Evolutionary conservation across 2,888 invertebrate genomes (phyloP).

Genomic region (Oligia strigilis): DNA sequence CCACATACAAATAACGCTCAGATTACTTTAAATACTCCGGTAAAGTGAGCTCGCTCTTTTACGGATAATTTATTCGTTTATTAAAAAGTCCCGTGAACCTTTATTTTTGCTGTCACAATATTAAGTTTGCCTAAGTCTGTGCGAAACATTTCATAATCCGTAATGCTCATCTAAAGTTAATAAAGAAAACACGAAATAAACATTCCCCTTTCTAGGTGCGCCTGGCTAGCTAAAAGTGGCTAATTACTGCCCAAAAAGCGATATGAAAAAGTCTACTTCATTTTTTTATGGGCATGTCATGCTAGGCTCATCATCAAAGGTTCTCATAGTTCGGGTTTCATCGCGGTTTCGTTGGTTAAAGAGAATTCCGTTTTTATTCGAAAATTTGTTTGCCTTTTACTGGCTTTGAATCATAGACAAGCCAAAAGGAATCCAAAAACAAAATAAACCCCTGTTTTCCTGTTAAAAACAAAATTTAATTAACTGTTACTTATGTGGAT

Average conservation of each 20-base stretch:
- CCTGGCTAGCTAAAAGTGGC: conserved; percentile 49
- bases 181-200: conserved; percentile 61
- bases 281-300: conserved; percentile 52
- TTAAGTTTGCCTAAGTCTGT: conserved; percentile 41
- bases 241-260: conserved; percentile 58
- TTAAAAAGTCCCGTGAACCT: conserved; percentile 48
- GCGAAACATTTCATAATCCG: conserved; percentile 42
- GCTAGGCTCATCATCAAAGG: conserved; percentile 60
- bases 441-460: not conserved
- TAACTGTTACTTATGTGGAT: no score
- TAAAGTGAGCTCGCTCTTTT: conserved; percentile 70
- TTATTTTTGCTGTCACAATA: conserved; percentile 49
- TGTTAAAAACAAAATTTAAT: conserved; percentile 22
- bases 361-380: conserved; percentile 45
- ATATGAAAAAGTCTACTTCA: conserved; percentile 45
- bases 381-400: conserved; percentile 40
- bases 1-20: conserved; percentile 77
- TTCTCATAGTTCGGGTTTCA: conserved; percentile 52
- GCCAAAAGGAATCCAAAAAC: no score
- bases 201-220: conserved; percentile 30
- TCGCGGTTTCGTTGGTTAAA: conserved; percentile 35
- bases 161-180: conserved; percentile 48
- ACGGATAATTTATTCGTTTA: conserved; percentile 66
- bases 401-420: conserved; percentile 30
- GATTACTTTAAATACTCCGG: conserved; percentile 72